Conservation (phyloP, 2,797 vertebrate genomes). For the Cetoscarus ocellatus region DNA sequence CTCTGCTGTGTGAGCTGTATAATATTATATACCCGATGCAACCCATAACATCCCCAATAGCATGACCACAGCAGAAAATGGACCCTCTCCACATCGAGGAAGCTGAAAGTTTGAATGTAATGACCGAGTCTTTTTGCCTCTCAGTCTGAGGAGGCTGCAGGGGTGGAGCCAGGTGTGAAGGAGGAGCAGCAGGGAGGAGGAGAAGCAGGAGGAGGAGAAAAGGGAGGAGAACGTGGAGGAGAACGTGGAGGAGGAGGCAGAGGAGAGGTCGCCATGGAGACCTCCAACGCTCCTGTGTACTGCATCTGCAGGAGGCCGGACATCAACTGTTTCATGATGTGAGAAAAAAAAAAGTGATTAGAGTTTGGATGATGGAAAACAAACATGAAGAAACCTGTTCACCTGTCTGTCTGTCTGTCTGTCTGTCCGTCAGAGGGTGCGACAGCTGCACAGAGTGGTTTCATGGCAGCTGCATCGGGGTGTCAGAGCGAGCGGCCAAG, state of each 20-base stretch:
- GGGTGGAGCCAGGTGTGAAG: slow-evolving; percentile 8
- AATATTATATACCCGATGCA: too few species aligned
- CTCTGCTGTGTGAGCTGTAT: too few species aligned
- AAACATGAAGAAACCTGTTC: neutral
- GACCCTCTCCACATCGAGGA: too few species aligned
- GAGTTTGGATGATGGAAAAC: neutral
- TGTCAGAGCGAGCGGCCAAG: slow-evolving; percentile 93
- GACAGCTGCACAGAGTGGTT: slow-evolving; percentile 95
- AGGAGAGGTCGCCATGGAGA: slow-evolving; percentile 37
- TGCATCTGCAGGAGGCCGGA: slow-evolving; percentile 91
- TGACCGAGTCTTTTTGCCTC: neutral
- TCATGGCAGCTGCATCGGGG: slow-evolving; percentile 90
- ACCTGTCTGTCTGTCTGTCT: slow-evolving; percentile 15
- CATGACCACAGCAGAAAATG: too few species aligned
- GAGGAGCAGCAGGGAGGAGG: slow-evolving; percentile 39
- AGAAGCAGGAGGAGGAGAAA: slow-evolving; percentile 22
- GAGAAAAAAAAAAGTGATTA: neutral
- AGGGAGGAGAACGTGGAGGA: neutral
- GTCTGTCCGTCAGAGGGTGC: slow-evolving; percentile 85
- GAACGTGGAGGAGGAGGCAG: slow-evolving; percentile 23
- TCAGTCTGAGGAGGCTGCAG: slow-evolving; percentile 60
- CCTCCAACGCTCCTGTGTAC: slow-evolving; percentile 83
- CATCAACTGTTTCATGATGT: slow-evolving; percentile 98
- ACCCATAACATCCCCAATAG: too few species aligned
- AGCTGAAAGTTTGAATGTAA: too few species aligned